A percentile compares a stretch with the other conserved stretches of the same genome.
phyloP scores from a whole-genome alignment of 2,888 invertebrate species.

The Chesias legatella region DNA sequence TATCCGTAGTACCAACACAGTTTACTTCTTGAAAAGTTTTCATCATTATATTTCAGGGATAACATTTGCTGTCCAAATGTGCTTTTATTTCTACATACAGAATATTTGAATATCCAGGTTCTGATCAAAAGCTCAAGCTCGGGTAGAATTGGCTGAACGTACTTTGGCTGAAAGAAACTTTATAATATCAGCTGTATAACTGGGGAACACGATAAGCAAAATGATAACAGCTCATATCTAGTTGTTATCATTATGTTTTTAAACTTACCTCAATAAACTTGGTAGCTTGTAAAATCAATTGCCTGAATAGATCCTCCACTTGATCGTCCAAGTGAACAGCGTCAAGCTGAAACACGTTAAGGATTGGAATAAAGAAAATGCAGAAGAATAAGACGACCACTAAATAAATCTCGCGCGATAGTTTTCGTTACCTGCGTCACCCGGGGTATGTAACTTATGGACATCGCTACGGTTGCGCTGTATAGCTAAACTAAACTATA shows the following conservation, averaged over 20 bases:
- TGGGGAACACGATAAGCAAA: neutral
- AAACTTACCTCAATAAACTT: conserved; percentile 83
- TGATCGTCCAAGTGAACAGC: conserved; percentile 90
- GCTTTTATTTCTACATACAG: conserved; percentile 82
- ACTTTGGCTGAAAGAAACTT: conserved; percentile 78
- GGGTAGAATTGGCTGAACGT: conserved; percentile 82
- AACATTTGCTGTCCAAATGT: conserved; percentile 93
- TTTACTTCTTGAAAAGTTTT: conserved; percentile 78
- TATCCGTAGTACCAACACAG: conserved; percentile 82
- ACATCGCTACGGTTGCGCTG: conserved; percentile 39
- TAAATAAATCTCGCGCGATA: too few relatives aligned
- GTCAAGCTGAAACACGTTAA: conserved; percentile 81
- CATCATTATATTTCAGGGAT: conserved; percentile 86
- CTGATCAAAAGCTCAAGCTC: conserved; percentile 86
- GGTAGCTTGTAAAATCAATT: conserved; percentile 82
- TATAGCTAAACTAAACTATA: conserved; percentile 5
- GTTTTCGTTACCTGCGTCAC: conserved; percentile 58
- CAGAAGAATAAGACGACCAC: neutral
- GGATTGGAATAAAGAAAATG: conserved; percentile 8
- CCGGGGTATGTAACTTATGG: conserved; percentile 62
- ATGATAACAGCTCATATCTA: too few relatives aligned
- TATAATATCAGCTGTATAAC: neutral
- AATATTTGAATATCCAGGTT: conserved; percentile 85
- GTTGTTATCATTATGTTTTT: neutral
- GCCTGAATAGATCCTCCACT: conserved; percentile 85